Evolutionary conservation across 2,797 vertebrate genomes (phyloP).

Genomic region (Enteromius treurensis): DNA sequence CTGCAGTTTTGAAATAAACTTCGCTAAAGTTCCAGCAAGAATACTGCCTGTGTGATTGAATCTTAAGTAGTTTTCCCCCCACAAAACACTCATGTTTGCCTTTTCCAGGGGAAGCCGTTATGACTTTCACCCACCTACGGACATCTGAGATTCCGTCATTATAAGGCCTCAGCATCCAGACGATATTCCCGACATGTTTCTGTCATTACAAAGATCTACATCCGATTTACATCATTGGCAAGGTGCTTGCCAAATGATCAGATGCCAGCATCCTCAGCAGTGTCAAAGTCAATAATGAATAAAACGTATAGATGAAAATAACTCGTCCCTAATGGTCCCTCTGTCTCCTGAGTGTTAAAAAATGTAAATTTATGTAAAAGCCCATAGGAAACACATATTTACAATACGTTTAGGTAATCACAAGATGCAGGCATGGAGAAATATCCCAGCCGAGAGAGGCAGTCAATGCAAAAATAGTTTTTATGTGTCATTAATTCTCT

Average conservation of each 20-base stretch:
- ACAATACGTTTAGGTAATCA: conserved; percentile 91
- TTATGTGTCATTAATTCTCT: conserved; percentile 98
- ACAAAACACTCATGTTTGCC: conserved; percentile 11
- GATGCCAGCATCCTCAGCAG: conserved; percentile 66
- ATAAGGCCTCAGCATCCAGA: conserved; percentile 14
- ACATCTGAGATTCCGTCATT: conserved; percentile 29
- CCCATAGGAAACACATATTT: conserved; percentile 84
- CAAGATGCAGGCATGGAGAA: conserved; percentile 83
- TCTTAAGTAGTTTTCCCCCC: neutral
- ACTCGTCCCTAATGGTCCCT: conserved; percentile 79
- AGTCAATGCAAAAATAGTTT: conserved; percentile 90
- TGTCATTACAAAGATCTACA: conserved; percentile 56
- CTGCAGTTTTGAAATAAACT: conserved; percentile 18
- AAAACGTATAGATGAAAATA: conserved; percentile 70
- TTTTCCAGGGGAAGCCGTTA: conserved; percentile 31
- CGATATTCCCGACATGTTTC: conserved; percentile 35
- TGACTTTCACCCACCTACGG: conserved; percentile 38
- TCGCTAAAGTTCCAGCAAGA: conserved; percentile 23
- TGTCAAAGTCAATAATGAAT: conserved; percentile 81
- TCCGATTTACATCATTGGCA: conserved; percentile 60
- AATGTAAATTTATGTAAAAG: conserved; percentile 84
- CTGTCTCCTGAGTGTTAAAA: conserved; percentile 84
- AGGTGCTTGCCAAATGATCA: conserved; percentile 46
- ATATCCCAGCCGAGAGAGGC: conserved; percentile 84
- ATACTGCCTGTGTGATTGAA: neutral